Conservation (phyloP, 2,888 invertebrate genomes). For the Ptychoptera albimana region DNA sequence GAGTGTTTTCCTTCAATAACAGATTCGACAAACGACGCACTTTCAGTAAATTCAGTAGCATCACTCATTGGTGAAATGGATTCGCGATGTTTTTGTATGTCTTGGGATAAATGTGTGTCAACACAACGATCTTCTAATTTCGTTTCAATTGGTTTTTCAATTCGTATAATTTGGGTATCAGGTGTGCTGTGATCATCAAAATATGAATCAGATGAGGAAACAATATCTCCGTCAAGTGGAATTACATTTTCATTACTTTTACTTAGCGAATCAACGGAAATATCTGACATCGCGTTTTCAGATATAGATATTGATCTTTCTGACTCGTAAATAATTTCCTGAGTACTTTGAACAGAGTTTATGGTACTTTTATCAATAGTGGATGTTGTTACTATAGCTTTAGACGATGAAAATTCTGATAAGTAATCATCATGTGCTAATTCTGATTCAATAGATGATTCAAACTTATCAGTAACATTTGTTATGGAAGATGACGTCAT, state of each 20-base stretch:
- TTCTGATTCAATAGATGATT: conserved; percentile 2
- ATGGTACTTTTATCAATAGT: neutral
- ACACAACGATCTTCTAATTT: neutral
- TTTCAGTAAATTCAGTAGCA: conserved; percentile 18
- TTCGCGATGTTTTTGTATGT: conserved; percentile 1
- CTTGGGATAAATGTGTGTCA: neutral
- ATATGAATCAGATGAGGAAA: neutral
- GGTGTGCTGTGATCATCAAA: conserved; percentile 5
- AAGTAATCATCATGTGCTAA: neutral
- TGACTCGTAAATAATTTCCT: neutral
- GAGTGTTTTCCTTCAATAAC: conserved; percentile 15
- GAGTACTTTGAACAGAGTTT: neutral
- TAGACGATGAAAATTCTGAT: too few relatives aligned
- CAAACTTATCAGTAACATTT: conserved; percentile 5
- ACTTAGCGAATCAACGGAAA: conserved; percentile 5
- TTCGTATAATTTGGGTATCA: neutral
- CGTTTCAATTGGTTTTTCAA: conserved; percentile 3
- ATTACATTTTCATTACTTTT: conserved; percentile 5
- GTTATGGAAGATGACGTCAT: conserved; percentile 6
- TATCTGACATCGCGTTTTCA: conserved; percentile 7
- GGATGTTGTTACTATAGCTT: neutral
- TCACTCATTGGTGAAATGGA: conserved; percentile 17
- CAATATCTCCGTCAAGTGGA: conserved; percentile 5
- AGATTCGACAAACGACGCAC: conserved; percentile 18
- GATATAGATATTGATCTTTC: conserved; percentile 7